Base-by-base conservation (phyloP, 2,113 vertebrate genomes). In the Oophaga pumilio region DNA sequence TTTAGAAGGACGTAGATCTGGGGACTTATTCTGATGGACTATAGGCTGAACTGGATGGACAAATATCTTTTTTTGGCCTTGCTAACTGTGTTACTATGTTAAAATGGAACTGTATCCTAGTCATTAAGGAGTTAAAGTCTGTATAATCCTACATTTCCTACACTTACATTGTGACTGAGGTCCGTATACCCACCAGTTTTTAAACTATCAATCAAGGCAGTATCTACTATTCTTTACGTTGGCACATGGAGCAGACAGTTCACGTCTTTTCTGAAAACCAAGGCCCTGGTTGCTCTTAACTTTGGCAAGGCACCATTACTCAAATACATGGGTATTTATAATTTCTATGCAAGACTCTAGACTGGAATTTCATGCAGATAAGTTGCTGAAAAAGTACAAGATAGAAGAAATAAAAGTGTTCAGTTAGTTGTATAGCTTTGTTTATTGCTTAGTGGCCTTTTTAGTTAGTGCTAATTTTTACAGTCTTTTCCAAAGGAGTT, bases 221-320 rank as follows among this genome's bases (percentile, higher is more conserved):
- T 18, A 22, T 9, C 8, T 74, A 74, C 8, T 50, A 74, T 74
- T 74, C 71, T 74, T 74, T 50, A 74, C 18, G 18, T 74, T 74
- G 71, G 33, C 71, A 50, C 17, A 43, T 50, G 71, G 71, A 74
- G 17, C 43, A 74, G 71, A 74, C 71, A 74, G 71, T 74, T 15
- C 69, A 73, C 43, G 69, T 43, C 69, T 73, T 20, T 73, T 73
- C 69, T 71, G 68, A 71, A 71, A 71, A 17, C 68, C 71, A 11
- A 50, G 43, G 71, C 18, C 33, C 20, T 74, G 43, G 71, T 17
- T 43, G 69, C 4, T 20, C 33, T 49, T 20, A 15, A 73, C 17
- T 73, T 43, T 73, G 69, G 69, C 69, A 73, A 26, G 69, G 49
- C 3, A 15, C 69, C 69, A 73, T 73, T 73, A 69, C 66, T 14